Conservation (phyloP, 2,888 invertebrate genomes). For the Rutpela maculata region DNA sequence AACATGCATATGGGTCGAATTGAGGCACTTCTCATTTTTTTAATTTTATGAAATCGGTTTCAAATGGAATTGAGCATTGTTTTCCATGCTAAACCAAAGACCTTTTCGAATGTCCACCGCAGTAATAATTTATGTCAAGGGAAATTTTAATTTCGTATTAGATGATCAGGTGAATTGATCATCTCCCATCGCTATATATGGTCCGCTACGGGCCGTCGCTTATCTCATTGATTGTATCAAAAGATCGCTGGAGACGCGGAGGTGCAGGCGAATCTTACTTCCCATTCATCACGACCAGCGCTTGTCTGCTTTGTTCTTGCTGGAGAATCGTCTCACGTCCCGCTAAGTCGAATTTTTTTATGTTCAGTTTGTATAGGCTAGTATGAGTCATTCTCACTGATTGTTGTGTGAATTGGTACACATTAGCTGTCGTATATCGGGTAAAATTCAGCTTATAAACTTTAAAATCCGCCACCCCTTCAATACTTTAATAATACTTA, state of each 20-base stretch:
- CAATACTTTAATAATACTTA: no score
- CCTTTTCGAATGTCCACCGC: no score
- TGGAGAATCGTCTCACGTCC: conserved; percentile 26
- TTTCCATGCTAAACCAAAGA: no score
- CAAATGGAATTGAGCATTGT: no score
- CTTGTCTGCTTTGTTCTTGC: conserved; percentile 28
- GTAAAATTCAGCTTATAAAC: not conserved
- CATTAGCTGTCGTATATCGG: not conserved
- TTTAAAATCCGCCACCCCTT: no score
- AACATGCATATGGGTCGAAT: no score
- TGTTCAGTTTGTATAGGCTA: not conserved
- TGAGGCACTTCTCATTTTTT: no score
- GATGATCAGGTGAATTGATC: conserved; percentile 21
- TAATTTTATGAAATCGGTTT: no score
- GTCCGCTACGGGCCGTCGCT: conserved; percentile 19
- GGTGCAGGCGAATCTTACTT: conserved; percentile 34
- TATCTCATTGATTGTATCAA: conserved; percentile 35
- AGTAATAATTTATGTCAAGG: no score
- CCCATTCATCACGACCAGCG: conserved; percentile 39
- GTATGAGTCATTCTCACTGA: not conserved
- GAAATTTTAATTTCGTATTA: no score
- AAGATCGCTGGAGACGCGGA: conserved; percentile 33
- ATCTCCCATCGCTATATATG: conserved; percentile 15
- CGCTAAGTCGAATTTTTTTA: conserved; percentile 3
- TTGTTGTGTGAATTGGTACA: not conserved